Evolutionary conservation across 1,140 invertebrate species (phyloP).

Genomic region (Orussus abietinus): DNA sequence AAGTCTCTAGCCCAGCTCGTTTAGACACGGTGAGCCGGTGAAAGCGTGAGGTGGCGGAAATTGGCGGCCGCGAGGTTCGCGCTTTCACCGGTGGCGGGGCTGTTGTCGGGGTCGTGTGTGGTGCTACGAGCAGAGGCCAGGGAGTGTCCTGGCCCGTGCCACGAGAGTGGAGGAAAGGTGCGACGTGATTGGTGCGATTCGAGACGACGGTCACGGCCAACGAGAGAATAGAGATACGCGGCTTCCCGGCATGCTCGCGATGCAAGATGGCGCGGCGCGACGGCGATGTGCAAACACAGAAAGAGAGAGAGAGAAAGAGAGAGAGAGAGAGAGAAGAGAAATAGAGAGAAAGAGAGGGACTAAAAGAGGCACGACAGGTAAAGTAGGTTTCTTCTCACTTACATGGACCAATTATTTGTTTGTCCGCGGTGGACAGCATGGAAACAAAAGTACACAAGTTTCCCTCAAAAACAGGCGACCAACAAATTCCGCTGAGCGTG

Average conservation of each 20-base stretch:
- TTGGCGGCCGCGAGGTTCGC: no score
- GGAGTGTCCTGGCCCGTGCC: no score
- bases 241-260: no score
- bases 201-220: slow-evolving; percentile 13
- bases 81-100: no score
- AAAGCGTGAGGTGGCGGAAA: no score
- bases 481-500: no score
- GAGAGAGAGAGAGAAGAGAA: slow-evolving; percentile 22
- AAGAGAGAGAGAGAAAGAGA: slow-evolving; percentile 18
- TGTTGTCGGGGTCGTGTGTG: no score
- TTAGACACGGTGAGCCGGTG: no score
- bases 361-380: slow-evolving; percentile 38
- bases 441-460: slow-evolving; percentile 46
- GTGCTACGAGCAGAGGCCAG: no score
- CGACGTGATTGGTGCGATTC: no score
- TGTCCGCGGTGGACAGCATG: slow-evolving; percentile 51
- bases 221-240: slow-evolving; percentile 41
- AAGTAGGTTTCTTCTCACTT: slow-evolving; percentile 53
- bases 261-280: slow-evolving; percentile 29
- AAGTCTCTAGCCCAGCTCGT: no score
- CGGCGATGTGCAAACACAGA: slow-evolving; percentile 19
- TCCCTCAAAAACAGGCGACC: slow-evolving; percentile 50
- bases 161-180: no score
- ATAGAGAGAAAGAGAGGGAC: slow-evolving; percentile 22
- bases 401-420: slow-evolving; percentile 50